Evolutionary conservation across 2,113 vertebrate genomes (phyloP).

Genomic region (Dasyurus viverrinus): DNA sequence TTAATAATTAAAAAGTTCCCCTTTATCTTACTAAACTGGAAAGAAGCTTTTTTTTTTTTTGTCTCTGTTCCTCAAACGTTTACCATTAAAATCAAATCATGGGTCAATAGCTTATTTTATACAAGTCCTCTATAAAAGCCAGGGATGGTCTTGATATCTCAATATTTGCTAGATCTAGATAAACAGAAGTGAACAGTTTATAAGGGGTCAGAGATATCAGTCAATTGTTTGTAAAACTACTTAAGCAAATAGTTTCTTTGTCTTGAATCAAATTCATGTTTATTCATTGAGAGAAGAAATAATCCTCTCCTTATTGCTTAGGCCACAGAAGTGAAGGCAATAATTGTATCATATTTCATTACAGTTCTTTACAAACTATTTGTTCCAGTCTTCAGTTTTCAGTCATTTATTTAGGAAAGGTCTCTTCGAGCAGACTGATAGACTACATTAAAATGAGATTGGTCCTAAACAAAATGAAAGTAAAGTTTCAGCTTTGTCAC

Average conservation of each 20-base stretch:
- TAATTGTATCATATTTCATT: background rate
- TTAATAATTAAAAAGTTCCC: background rate
- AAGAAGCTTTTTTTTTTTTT: background rate
- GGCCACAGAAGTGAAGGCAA: constrained; percentile 34
- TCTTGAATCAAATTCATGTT: constrained; percentile 24
- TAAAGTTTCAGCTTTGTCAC: background rate
- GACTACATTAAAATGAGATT: background rate
- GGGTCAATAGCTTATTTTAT: constrained; percentile 44
- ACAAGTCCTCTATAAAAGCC: constrained; percentile 41
- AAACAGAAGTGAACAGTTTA: constrained; percentile 44
- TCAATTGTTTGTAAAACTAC: constrained; percentile 56
- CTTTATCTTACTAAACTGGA: background rate
- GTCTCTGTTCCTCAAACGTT: constrained; percentile 1
- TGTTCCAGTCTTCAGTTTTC: background rate
- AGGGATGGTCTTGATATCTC: constrained; percentile 62
- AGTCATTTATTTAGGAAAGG: background rate
- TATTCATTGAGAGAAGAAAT: constrained; percentile 49
- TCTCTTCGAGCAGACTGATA: background rate
- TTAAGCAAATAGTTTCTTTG: constrained; percentile 48
- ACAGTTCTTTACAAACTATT: background rate
- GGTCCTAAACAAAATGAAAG: background rate
- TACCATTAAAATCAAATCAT: background rate
- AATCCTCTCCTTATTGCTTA: constrained; percentile 48
- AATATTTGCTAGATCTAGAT: constrained; percentile 51
- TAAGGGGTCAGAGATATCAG: constrained; percentile 45